These are phyloP conservation scores for Nomada ferruginata DNA, from an alignment of 2,888 invertebrate genomes.

Conservation along the genomic window DNA sequence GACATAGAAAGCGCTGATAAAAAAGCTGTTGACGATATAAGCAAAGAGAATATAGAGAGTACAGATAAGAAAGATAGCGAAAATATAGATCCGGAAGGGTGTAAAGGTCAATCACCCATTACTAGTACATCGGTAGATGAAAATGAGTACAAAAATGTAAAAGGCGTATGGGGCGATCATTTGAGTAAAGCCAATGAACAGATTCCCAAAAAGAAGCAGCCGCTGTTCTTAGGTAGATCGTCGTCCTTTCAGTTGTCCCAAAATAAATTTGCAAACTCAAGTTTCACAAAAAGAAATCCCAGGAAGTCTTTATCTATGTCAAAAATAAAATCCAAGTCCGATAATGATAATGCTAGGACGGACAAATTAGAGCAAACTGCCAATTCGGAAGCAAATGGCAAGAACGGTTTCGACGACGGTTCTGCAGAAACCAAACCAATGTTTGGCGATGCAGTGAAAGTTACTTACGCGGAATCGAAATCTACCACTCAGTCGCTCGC, in stretches of 20 bases:
- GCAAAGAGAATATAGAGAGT: slow-evolving; percentile 61
- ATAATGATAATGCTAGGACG: slow-evolving; percentile 58
- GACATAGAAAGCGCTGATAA: slow-evolving; percentile 64
- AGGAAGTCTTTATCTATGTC: slow-evolving; percentile 87
- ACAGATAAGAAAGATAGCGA: slow-evolving; percentile 63
- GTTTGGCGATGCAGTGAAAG: slow-evolving; percentile 73
- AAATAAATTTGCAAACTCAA: slow-evolving; percentile 89
- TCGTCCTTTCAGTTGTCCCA: slow-evolving; percentile 86
- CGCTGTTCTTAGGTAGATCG: slow-evolving; percentile 64
- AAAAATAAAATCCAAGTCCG: slow-evolving; percentile 76
- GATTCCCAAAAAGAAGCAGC: slow-evolving; percentile 61
- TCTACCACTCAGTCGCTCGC: slow-evolving; percentile 73
- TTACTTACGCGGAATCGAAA: slow-evolving; percentile 70
- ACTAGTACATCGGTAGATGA: neutral
- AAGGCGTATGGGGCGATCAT: slow-evolving; percentile 85
- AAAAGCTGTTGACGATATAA: slow-evolving; percentile 32
- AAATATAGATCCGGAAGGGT: slow-evolving; percentile 60
- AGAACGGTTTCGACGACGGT: slow-evolving; percentile 45
- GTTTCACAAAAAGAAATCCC: slow-evolving; percentile 91
- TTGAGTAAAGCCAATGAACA: slow-evolving; percentile 81
- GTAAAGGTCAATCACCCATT: neutral
- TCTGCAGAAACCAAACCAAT: slow-evolving; percentile 55
- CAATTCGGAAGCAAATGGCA: slow-evolving; percentile 22
- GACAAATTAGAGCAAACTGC: neutral
- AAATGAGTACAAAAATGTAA: slow-evolving; percentile 70